Evolutionary conservation across 2,113 vertebrate species (phyloP), one percentile per base, ranked within the genome.

Genomic region (Neogobius melanostomus): DNA sequence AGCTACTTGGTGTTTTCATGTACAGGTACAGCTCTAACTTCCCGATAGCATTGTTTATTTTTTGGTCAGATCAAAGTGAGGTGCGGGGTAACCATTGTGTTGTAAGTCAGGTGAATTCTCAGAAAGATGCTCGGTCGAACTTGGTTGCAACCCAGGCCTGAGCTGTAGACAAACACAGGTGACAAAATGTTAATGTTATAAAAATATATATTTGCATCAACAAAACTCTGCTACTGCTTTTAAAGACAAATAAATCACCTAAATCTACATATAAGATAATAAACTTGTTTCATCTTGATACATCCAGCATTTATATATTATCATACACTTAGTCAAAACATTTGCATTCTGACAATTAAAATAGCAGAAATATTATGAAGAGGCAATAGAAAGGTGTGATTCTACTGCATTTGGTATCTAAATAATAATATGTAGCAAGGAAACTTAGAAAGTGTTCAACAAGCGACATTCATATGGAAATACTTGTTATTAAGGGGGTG

Each of bases 71-170:
- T 61, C 14, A 14, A 61, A n/a, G 59, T n/a, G 59, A 44, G 42
- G 59, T 61, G 36, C n/a, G 15, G 59, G 42, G 12, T 43, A 60
- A 43, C 36, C 57, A 44, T 43, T 43, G 57, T 60, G 28, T 61
- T 42, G 17, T 36, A 5, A 17, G n/a, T 66, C 65, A 70, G 49
- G 65, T 83, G 49, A 74, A 68, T 60, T 66, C 68, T 94, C 92
- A 97, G 88, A 94, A 96, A 3, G 95, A 93, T 75, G 93, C 91
- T 88, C 93, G 91, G 7, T 95, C 94, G 89, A 95, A 95, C 81
- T 94, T 94, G 79, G 75, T 51, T 64, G 94, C 92, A 9, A 93
- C 94, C 89, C 95, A 87, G 61, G 94, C 94, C 91, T 95, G 95
- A 92, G 93, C 96, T 97, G 69, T 15, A 82, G 73, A 86, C 7